Evolutionary conservation across 2,113 vertebrate species (phyloP).

Genomic region (Ancistrus triradiatus): DNA sequence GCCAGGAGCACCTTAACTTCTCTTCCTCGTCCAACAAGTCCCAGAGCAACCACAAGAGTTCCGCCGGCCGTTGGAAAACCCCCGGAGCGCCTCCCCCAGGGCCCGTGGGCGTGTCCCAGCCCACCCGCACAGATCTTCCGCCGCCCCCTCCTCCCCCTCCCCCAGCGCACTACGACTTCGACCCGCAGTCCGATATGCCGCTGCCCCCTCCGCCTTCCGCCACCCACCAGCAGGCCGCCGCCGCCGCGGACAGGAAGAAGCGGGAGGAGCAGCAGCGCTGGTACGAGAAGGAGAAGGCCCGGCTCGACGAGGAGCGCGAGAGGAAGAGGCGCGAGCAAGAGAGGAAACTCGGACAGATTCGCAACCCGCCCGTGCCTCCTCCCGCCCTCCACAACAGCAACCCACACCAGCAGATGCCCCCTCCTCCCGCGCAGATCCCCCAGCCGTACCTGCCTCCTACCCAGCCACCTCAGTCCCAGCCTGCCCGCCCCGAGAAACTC

Average conservation of each 20-base stretch:
- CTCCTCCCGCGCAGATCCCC: conserved; percentile 51
- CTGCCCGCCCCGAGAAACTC: conserved; percentile 74
- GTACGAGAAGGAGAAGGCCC: conserved; percentile 98
- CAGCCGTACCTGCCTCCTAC: conserved; percentile 66
- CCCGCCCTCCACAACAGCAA: conserved; percentile 61
- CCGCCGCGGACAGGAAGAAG: conserved; percentile 81
- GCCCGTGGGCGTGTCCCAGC: conserved; percentile 65
- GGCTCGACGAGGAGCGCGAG: conserved; percentile 93
- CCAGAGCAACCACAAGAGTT: conserved; percentile 80
- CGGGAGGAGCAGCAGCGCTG: conserved; percentile 95
- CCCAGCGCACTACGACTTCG: conserved; percentile 78
- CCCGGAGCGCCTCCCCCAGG: conserved; percentile 70
- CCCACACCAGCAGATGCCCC: conserved; percentile 59
- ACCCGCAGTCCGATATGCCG: conserved; percentile 75
- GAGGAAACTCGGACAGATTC: conserved; percentile 89
- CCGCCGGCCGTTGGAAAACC: conserved; percentile 95
- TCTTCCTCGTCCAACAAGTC: conserved; percentile 70
- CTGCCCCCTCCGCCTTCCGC: conserved; percentile 71
- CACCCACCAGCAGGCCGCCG: conserved; percentile 54
- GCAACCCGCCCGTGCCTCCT: conserved; percentile 67
- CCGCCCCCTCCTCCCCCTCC: conserved; percentile 86
- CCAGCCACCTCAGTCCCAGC: conserved; percentile 48
- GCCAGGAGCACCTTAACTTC: conserved; percentile 90
- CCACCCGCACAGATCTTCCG: conserved; percentile 83
- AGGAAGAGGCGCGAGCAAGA: conserved; percentile 92